Percentiles rank a stretch among this genome's conserved stretches.
phyloP scores from a whole-genome alignment of 2,888 invertebrate genomes.

The Hirtodrosophila trivittata region DNA sequence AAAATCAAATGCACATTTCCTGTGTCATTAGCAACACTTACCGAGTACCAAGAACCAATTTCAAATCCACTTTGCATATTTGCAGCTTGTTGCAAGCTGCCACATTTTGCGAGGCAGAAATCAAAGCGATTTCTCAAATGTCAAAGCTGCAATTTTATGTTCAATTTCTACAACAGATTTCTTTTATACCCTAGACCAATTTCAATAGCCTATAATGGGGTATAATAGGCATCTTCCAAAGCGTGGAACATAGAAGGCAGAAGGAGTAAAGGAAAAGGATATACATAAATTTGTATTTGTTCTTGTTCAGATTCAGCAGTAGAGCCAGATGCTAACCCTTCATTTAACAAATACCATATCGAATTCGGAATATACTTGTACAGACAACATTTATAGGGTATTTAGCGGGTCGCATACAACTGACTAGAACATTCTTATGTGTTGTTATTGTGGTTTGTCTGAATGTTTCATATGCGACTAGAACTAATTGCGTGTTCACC shows the following conservation, averaged over 20 bases:
- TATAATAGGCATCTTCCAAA: no score
- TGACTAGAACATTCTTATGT: background rate
- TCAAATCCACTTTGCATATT: conserved; percentile 35
- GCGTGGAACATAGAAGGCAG: no score
- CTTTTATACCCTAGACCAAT: no score
- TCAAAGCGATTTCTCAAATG: conserved; percentile 64
- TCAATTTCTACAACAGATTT: conserved; percentile 27
- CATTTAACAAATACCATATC: no score
- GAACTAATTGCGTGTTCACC: conserved; percentile 78
- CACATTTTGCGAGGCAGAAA: conserved; percentile 38
- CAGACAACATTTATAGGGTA: no score
- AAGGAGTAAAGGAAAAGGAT: no score
- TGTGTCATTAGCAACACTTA: conserved; percentile 23
- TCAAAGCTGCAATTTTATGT: conserved; percentile 54
- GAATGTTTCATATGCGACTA: conserved; percentile 51
- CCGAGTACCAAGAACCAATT: background rate
- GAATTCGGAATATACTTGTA: no score
- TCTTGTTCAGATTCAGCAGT: no score
- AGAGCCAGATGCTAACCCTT: no score
- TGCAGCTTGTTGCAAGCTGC: conserved; percentile 6
- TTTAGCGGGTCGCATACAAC: no score
- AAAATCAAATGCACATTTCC: conserved; percentile 7
- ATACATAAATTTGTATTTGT: no score
- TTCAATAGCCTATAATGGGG: no score
- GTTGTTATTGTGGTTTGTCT: conserved; percentile 5